A percentile compares a stretch with the other conserved stretches of the same genome.
phyloP scores from a whole-genome alignment of 2,888 invertebrate species.

The Anthophora plumipes region DNA sequence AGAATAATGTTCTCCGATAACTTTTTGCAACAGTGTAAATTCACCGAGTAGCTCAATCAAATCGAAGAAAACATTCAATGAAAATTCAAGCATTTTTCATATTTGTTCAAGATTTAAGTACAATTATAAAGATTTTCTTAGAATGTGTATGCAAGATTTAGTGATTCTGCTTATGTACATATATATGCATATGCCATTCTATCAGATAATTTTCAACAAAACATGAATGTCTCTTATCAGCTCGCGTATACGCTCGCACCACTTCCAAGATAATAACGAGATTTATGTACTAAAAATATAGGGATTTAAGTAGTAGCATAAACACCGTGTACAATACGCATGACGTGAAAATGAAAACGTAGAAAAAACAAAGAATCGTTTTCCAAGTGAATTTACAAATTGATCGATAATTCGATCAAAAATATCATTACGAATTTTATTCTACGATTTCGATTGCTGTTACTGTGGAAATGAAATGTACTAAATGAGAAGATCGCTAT shows the following conservation, averaged over 20 bases:
- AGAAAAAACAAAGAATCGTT: background rate
- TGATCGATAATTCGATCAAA: background rate
- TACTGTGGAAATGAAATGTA: background rate
- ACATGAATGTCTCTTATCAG: constrained; percentile 41
- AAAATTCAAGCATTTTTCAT: background rate
- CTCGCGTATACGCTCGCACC: background rate
- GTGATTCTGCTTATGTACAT: background rate
- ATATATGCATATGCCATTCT: background rate
- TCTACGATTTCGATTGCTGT: background rate
- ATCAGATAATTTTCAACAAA: constrained; percentile 31
- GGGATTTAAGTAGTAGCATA: background rate
- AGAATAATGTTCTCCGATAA: background rate
- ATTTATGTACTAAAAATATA: background rate
- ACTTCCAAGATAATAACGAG: background rate
- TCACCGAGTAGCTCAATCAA: background rate
- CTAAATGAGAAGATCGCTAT: background rate
- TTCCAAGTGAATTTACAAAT: background rate
- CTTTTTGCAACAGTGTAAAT: background rate
- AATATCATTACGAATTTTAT: background rate
- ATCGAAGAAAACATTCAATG: background rate
- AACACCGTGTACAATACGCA: background rate
- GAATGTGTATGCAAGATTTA: background rate
- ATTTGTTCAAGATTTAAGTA: background rate
- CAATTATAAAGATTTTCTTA: constrained; percentile 7
- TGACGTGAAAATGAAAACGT: background rate